Evolutionary conservation across 2,113 vertebrate species (phyloP).

Genomic region (Danionella cerebrum): DNA sequence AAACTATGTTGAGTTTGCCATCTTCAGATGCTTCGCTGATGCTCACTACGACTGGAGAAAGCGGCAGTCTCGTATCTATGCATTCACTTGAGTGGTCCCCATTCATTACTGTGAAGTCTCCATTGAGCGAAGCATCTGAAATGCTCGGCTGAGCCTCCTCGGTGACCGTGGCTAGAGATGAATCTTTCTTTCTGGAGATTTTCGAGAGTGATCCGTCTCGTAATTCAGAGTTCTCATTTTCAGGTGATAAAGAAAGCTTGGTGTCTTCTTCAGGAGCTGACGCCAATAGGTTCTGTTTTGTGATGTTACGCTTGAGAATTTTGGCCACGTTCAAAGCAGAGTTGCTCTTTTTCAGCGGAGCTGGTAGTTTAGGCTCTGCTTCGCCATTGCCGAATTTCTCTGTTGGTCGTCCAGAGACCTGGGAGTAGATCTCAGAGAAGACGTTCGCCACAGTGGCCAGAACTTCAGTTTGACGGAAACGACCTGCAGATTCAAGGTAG

Average conservation of each 20-base stretch:
- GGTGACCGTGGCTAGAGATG: conserved; percentile 73
- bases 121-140: conserved; percentile 19
- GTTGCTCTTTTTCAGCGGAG: conserved; percentile 60
- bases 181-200: conserved; percentile 71
- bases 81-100: not conserved
- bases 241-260: conserved; percentile 34
- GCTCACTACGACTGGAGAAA: not conserved
- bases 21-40: conserved; percentile 41
- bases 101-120: conserved; percentile 29
- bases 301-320: conserved; percentile 80
- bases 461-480: conserved; percentile 96
- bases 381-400: conserved; percentile 75
- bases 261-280: conserved; percentile 35
- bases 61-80: not conserved
- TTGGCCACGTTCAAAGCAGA: conserved; percentile 70
- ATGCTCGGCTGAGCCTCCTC: conserved; percentile 65
- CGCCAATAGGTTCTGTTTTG: conserved; percentile 70
- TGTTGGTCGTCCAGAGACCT: conserved; percentile 86
- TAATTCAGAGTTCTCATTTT: conserved; percentile 50
- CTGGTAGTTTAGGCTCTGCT: conserved; percentile 50
- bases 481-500: conserved; percentile 78
- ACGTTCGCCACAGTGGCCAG: conserved; percentile 93
- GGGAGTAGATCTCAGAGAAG: conserved; percentile 92
- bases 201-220: conserved; percentile 58
- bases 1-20: not conserved